These are phyloP conservation scores for Mesorhabditis belari DNA, from an alignment of 2,888 invertebrate genomes.

Conservation along the genomic window DNA sequence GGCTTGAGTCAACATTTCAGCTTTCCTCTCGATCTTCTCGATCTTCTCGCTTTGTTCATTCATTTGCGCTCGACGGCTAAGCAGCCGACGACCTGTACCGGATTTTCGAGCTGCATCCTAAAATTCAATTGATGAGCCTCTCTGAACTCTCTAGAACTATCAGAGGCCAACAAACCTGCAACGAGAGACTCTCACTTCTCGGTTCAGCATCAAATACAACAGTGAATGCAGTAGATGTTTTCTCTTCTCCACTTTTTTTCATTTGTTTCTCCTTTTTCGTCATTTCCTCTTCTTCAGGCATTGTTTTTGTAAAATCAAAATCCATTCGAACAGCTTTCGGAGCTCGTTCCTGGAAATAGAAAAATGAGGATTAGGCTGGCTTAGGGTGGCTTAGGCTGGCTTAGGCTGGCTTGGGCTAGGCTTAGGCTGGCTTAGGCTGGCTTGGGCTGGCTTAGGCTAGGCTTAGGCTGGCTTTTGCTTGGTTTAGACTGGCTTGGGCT, in stretches of 20 bases:
- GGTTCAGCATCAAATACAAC: constrained; percentile 18
- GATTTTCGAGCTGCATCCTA: constrained; percentile 29
- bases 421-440: too few species aligned
- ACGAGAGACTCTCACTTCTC: too few species aligned
- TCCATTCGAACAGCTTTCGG: constrained; percentile 10
- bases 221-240: constrained; percentile 31
- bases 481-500: too few species aligned
- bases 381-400: too few species aligned
- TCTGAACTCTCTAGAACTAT: too few species aligned
- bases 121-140: constrained; percentile 4
- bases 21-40: neutral
- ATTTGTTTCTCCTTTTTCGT: constrained; percentile 7
- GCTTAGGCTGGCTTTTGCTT: too few species aligned
- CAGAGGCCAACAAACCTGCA: too few species aligned
- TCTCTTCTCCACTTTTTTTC: too few species aligned
- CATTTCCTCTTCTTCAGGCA: constrained; percentile 10
- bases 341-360: too few species aligned
- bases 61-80: constrained; percentile 3
- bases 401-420: too few species aligned
- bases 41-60: neutral
- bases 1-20: neutral
- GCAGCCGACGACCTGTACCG: constrained; percentile 13
- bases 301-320: constrained; percentile 11
- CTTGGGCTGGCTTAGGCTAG: too few species aligned
- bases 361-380: too few species aligned